Conservation (phyloP, 2,888 invertebrate species). For the Parelbella ahira region DNA sequence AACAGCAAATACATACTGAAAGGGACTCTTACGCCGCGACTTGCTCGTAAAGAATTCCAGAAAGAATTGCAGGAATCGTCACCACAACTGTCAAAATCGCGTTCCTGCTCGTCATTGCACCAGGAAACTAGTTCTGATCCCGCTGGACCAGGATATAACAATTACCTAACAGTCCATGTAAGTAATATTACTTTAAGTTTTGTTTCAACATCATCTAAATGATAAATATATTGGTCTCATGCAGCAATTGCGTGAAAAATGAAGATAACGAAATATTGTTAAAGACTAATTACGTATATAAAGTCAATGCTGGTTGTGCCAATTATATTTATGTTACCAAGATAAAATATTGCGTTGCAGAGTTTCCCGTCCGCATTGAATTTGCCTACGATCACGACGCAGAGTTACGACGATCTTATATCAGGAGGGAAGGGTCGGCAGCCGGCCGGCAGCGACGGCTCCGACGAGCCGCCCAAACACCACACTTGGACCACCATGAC, state of each 20-base stretch:
- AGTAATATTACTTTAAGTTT: conserved; percentile 51
- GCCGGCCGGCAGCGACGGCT: conserved; percentile 51
- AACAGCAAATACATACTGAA: conserved; percentile 92
- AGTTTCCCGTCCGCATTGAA: conserved; percentile 83
- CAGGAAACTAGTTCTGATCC: conserved; percentile 78
- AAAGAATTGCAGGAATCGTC: conserved; percentile 82
- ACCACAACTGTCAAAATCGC: conserved; percentile 82
- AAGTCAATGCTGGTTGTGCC: too few species aligned
- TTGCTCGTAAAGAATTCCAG: conserved; percentile 85
- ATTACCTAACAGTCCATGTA: conserved; percentile 88
- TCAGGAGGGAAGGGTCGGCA: conserved; percentile 39
- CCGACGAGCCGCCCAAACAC: conserved; percentile 62
- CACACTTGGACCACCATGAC: conserved; percentile 90
- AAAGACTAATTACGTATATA: too few species aligned
- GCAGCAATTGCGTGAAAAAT: too few species aligned
- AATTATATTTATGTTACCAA: too few species aligned
- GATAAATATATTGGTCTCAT: too few species aligned
- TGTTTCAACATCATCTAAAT: too few species aligned
- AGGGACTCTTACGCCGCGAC: conserved; percentile 89
- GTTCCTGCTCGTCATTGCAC: conserved; percentile 86
- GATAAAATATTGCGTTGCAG: conserved; percentile 52
- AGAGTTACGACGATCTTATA: conserved; percentile 83
- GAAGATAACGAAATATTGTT: too few species aligned
- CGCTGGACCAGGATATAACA: conserved; percentile 82
- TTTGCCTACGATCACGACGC: conserved; percentile 85